phyloP scores from a whole-genome alignment of 2,888 invertebrate species.

The Cactoblastis cactorum region DNA sequence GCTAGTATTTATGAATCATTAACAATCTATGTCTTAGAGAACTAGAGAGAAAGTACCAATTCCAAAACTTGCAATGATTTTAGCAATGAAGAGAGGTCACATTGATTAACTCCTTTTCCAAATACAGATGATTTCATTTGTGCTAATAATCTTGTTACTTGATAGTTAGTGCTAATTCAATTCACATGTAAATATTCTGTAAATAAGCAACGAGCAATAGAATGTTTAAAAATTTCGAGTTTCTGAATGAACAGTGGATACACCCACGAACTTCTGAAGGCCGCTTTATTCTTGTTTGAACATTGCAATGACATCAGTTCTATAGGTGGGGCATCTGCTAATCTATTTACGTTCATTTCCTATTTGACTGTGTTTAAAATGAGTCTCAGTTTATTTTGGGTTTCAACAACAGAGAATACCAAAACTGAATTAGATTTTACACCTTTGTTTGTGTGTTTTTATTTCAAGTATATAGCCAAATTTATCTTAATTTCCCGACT shows the following conservation, averaged over 20 bases:
- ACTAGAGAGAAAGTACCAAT: not conserved
- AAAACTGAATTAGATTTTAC: too few relatives aligned
- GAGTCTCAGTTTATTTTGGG: not conserved
- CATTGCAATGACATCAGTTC: slow-evolving; percentile 8
- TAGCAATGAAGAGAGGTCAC: not conserved
- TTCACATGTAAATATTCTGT: not conserved
- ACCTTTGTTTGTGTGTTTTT: too few relatives aligned
- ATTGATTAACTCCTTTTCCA: not conserved
- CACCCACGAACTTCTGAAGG: slow-evolving; percentile 4
- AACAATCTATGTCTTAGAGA: not conserved
- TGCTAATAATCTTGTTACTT: not conserved
- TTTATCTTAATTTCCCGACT: too few relatives aligned
- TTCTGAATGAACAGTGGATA: not conserved
- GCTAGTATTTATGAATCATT: not conserved
- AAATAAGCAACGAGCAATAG: not conserved
- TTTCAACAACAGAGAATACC: not conserved
- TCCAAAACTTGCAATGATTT: not conserved
- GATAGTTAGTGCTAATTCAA: not conserved
- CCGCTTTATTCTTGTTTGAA: not conserved
- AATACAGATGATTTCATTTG: not conserved
- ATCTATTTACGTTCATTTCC: not conserved
- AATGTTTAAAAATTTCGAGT: not conserved
- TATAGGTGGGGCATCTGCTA: not conserved
- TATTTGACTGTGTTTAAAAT: too few relatives aligned
- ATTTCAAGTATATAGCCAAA: too few relatives aligned